These are phyloP conservation scores for Alosa sapidissima DNA, from an alignment of 2,797 vertebrate species.

Conservation along the genomic window DNA sequence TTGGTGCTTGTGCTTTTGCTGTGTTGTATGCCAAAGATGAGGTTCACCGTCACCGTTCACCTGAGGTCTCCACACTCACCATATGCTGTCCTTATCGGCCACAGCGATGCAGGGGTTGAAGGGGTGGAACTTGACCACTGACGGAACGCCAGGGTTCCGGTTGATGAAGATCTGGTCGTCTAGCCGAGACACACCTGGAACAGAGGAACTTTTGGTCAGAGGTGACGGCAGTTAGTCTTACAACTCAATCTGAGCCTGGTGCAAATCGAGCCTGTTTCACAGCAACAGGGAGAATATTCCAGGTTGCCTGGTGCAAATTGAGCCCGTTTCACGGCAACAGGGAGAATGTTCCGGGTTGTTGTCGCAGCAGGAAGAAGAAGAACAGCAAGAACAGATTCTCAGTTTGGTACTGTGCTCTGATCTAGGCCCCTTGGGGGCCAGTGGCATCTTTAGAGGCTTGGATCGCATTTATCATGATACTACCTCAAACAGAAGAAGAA, in stretches of 20 bases:
- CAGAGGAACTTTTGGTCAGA: background rate
- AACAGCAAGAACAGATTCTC: background rate
- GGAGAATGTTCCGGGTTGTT: background rate
- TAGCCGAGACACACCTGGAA: slow-evolving; percentile 85
- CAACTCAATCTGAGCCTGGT: background rate
- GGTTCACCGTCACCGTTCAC: background rate
- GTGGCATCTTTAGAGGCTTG: background rate
- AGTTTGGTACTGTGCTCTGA: background rate
- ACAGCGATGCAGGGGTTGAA: slow-evolving; percentile 95
- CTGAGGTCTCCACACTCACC: slow-evolving; percentile 67
- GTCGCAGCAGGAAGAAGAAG: background rate
- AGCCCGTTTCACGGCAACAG: background rate
- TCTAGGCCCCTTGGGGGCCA: background rate
- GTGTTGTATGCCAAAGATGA: background rate
- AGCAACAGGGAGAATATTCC: background rate
- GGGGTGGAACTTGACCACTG: slow-evolving; percentile 96
- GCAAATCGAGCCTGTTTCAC: background rate
- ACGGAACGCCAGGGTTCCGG: slow-evolving; percentile 93
- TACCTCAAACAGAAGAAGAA: background rate
- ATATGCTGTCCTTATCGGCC: slow-evolving; percentile 97
- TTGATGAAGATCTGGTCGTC: slow-evolving; percentile 99
- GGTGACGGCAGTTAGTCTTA: background rate
- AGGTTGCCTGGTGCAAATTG: background rate
- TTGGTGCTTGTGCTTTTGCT: background rate
- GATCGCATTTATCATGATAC: background rate